A percentile compares a stretch with the other conserved stretches of the same genome.
phyloP scores from a whole-genome alignment of 2,113 vertebrate genomes.

The Clarias gariepinus region DNA sequence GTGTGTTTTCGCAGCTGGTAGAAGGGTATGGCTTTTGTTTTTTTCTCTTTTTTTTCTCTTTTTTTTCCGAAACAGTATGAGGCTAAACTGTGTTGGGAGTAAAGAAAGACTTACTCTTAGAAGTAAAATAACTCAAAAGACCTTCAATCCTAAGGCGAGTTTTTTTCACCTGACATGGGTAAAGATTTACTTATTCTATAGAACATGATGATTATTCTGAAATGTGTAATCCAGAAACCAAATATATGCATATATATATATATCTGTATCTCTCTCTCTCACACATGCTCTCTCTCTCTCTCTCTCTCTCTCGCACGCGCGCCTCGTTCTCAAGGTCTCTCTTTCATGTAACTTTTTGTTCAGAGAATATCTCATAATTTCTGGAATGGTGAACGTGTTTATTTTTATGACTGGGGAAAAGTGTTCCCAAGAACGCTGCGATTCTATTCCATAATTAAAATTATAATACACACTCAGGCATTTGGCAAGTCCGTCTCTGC shows the following conservation, averaged over 20 bases:
- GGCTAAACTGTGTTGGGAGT: not conserved
- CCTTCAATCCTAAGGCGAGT: not conserved
- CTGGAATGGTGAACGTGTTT: constrained; percentile 17
- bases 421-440: constrained; percentile 28
- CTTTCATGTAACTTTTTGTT: constrained; percentile 19
- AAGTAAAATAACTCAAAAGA: not conserved
- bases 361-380: constrained; percentile 6
- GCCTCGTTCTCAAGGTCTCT: constrained; percentile 39
- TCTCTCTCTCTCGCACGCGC: not conserved
- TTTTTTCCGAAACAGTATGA: not conserved
- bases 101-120: not conserved
- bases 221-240: not conserved
- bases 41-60: too few species aligned
- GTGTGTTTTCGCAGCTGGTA: not conserved
- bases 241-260: too few species aligned
- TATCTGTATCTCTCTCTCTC: constrained; percentile 34
- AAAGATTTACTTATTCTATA: not conserved
- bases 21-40: not conserved
- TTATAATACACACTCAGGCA: constrained; percentile 31
- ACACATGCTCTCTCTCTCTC: not conserved
- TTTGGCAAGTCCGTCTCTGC: constrained; percentile 32
- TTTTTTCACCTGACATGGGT: not conserved
- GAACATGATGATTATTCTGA: not conserved
- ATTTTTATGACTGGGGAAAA: constrained; percentile 18
- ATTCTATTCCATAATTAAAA: constrained; percentile 40